These are phyloP conservation scores for Corythornis madagascariensis DNA, from an alignment of 2,113 vertebrate species.

Conservation along the genomic window DNA sequence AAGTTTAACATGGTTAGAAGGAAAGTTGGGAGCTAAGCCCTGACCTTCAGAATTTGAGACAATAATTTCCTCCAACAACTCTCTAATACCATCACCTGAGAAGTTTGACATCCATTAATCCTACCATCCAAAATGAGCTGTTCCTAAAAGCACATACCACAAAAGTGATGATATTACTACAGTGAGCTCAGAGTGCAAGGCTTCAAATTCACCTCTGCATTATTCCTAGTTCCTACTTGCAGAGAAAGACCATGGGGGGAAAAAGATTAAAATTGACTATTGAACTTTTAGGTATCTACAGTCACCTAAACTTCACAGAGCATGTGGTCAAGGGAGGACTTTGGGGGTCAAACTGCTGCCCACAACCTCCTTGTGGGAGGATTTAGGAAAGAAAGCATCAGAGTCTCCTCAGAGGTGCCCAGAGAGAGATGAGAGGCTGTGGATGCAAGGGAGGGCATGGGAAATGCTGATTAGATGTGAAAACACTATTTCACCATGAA, in stretches of 20 bases:
- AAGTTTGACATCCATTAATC: neutral
- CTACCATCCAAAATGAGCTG: neutral
- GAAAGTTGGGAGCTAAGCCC: neutral
- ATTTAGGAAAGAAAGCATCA: neutral
- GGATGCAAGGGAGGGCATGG: neutral
- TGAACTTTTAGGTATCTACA: neutral
- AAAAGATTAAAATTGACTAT: neutral
- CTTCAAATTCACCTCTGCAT: neutral
- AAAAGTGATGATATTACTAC: fast-evolving
- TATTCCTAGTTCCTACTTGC: neutral
- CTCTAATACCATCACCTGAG: neutral
- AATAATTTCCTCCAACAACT: neutral
- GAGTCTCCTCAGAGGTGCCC: neutral
- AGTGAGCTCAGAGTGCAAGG: neutral
- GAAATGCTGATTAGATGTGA: neutral
- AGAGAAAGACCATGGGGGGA: neutral
- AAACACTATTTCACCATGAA: neutral
- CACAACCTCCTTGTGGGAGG: neutral
- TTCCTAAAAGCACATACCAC: neutral
- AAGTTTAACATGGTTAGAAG: neutral
- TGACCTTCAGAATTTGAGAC: neutral
- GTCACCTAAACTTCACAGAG: neutral
- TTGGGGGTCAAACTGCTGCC: fast-evolving
- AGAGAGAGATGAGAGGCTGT: neutral
- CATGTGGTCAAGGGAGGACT: neutral